Conservation (phyloP, 2,888 invertebrate genomes). For the Rotaria macrura region DNA sequence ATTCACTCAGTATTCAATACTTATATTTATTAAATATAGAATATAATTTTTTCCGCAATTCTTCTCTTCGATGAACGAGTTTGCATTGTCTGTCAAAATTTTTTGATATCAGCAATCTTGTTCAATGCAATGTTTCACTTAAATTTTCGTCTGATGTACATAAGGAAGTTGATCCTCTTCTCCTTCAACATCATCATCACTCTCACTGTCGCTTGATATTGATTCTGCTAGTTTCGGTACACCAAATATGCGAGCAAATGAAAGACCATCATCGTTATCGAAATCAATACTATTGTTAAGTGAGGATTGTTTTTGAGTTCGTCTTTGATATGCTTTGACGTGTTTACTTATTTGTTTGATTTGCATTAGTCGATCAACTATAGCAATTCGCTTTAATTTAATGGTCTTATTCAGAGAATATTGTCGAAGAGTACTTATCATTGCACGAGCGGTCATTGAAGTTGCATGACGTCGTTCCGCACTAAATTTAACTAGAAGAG, state of each 20-base stretch:
- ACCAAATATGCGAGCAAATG: not conserved
- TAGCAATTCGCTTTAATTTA: not conserved
- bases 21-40: too few species aligned
- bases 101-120: too few species aligned
- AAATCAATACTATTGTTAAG: not conserved
- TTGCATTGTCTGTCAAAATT: too few species aligned
- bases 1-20: too few species aligned
- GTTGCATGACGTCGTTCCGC: not conserved
- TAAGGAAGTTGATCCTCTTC: not conserved
- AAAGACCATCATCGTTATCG: not conserved
- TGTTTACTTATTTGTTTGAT: not conserved
- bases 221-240: not conserved
- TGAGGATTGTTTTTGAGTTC: not conserved
- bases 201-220: not conserved
- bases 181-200: not conserved
- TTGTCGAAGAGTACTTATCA: not conserved
- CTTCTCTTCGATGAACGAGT: too few species aligned
- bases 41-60: too few species aligned
- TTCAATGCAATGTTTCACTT: not conserved
- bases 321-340: not conserved
- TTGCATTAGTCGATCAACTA: not conserved
- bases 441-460: not conserved
- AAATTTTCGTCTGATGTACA: not conserved
- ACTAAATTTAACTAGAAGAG: not conserved
- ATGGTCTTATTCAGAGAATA: not conserved